Base-by-base conservation (phyloP, 2,888 invertebrate genomes). In the Tromatobia lineatoria region DNA sequence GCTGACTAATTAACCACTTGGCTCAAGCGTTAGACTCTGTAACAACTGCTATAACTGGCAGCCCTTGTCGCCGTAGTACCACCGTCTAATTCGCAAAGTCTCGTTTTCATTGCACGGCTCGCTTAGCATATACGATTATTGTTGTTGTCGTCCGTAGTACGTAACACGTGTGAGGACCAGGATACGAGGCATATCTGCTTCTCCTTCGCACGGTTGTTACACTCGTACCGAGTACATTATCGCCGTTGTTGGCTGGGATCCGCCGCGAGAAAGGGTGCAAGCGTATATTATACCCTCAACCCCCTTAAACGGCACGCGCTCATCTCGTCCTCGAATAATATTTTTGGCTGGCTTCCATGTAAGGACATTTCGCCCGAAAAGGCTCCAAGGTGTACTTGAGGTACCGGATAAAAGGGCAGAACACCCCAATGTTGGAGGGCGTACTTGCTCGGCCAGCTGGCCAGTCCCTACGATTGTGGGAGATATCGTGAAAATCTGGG, bases 301-400 rank as follows among this genome's bases (percentile, higher is more conserved):
- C 34, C 52, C 47, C 59, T 57, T 45, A 45, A 34, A 67, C 64
- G 81, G 77, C 80, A 71, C 81, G 81, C 83, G 82, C 77, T 76
- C 76, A 59, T 67, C 78, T 85, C 78, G 77, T 86, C 83, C 75
- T 69, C 81, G 85, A 84, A 88, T 88, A 87, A 88, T 88, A 88
- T 88, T 88, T 88, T 87, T 88, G 88, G 88, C 88, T 59, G 59
- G 59, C 82, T 85, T 88, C 88, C 88, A 86, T 77, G 57, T 84
- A 64, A 74, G 66, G n/a, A 77, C 66, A 71, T 80, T 52, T 61
- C 54, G 80, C 25, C 66, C 45, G 70, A 81, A 81, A 78, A 78
- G 29, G 69, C 74, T 57, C 67, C n/a, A 73, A 76, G 67, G 66
- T 78, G 47, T 66, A 77, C 45, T 61, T 15, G 71, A 3, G 67